Evolutionary conservation across 1,140 invertebrate genomes (phyloP), one percentile per base, ranked within the genome.

Genomic region (Rhagoletis zephyria): DNA sequence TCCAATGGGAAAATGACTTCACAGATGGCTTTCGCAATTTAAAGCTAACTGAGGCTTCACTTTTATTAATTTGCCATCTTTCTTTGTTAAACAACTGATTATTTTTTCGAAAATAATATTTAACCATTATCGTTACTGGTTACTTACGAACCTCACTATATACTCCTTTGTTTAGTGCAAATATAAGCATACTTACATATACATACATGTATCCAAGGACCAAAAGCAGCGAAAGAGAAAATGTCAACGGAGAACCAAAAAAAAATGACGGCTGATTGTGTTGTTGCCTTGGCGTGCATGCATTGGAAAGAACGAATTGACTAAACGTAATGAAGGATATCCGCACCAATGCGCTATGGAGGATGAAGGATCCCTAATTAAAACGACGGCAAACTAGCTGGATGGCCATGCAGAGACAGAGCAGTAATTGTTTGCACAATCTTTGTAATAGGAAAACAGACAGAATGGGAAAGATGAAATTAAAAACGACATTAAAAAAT

Each of bases 301-400:
- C 67, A n/a, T 16, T 74, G 67, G 30, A 12, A 45, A 48, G 40
- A 45, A 74, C 67, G 67, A 74, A 74, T 74, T 74, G 67, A 48
- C 81, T 59, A 85, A 85, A 56, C 19, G 81, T 85, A 60, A 85
- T 85, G 81, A 85, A 85, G 81, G 81, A 85, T 60, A 85, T 85
- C 60, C 81, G 67, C 67, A 74, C 67, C 67, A 74, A 74, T 74
- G 42, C 67, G 48, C 51, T 85, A 59, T 85, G 81, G 81, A 40
- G 67, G 48, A 60, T 51, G 70, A 40, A 19, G 4, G 16, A 77
- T 12, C 51, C 51, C 3, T 56, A 74, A 74, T 74, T 74, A 74
- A 74, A 74, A 45, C 12, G 67, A 74, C 40, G 42, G 67, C 67
- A 74, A 74, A 74, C 67, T 74, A 74, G 67, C 42, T 48, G 42